A percentile compares a stretch with the other conserved stretches of the same genome.
Conservation (phyloP, 2,113 vertebrate genomes). For the Panthera tigris region DNA sequence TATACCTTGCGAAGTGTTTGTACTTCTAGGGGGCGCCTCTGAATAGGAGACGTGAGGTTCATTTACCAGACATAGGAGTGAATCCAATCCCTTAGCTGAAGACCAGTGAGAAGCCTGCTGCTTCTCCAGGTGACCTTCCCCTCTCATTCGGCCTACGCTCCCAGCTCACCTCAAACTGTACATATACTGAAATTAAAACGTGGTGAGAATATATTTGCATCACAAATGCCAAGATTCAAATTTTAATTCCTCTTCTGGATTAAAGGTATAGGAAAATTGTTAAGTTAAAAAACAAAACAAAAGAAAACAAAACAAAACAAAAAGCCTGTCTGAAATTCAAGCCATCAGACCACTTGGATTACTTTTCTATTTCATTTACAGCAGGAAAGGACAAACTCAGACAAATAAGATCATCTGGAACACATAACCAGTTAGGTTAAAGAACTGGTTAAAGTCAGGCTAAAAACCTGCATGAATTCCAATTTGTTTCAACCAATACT, state of each 20-base stretch:
- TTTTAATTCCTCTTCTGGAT: not conserved
- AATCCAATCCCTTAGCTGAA: not conserved
- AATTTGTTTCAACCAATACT: not conserved
- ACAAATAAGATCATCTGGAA: not conserved
- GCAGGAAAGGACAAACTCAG: not conserved
- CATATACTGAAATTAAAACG: not conserved
- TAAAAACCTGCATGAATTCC: not conserved
- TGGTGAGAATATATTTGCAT: not conserved
- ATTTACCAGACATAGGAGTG: no score
- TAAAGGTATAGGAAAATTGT: not conserved
- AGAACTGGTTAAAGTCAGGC: not conserved
- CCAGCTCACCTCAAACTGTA: not conserved
- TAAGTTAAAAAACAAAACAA: not conserved
- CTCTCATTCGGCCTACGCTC: not conserved
- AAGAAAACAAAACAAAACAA: not conserved
- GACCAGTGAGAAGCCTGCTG: not conserved
- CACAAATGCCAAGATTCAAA: not conserved
- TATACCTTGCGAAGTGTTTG: no score
- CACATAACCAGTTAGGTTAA: not conserved
- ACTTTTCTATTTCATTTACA: not conserved
- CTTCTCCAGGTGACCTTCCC: not conserved
- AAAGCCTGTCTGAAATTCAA: not conserved
- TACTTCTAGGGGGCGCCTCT: not conserved
- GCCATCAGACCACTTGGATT: not conserved
- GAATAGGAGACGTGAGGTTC: not conserved